Conservation (phyloP, 2,113 vertebrate genomes). For the Gasterosteus aculeatus region DNA sequence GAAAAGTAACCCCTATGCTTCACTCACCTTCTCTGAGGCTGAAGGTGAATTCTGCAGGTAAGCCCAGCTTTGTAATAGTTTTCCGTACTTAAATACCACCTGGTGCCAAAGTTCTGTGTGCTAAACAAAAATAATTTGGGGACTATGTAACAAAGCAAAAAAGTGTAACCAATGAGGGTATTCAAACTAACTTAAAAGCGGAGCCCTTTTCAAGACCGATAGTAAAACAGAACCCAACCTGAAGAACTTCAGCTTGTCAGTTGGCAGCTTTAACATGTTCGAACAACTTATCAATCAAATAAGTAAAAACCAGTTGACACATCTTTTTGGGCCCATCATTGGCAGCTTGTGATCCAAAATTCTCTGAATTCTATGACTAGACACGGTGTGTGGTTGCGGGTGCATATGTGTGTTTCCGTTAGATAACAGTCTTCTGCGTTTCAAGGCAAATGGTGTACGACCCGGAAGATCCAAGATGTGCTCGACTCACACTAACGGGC, state of each 20-base stretch:
- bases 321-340: background rate
- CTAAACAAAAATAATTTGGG: background rate
- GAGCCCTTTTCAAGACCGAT: background rate
- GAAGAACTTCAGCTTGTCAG: background rate
- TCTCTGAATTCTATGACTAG: background rate
- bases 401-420: background rate
- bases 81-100: background rate
- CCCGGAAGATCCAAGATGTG: conserved; percentile 87
- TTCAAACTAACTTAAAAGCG: background rate
- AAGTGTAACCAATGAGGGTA: background rate
- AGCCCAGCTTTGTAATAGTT: background rate
- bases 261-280: background rate
- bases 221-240: background rate
- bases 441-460: conserved; percentile 87
- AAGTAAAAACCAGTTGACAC: background rate
- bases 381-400: too few species aligned
- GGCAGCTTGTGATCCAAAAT: background rate
- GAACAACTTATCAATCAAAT: background rate
- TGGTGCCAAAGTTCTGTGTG: background rate
- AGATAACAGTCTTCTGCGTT: conserved; percentile 12
- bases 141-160: background rate
- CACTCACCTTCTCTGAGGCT: conserved; percentile 86
- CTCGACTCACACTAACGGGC: conserved; percentile 86
- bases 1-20: conserved; percentile 84
- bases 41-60: conserved; percentile 91